phyloP scores from a whole-genome alignment of 2,113 vertebrate genomes.

The Anguilla japonica region DNA sequence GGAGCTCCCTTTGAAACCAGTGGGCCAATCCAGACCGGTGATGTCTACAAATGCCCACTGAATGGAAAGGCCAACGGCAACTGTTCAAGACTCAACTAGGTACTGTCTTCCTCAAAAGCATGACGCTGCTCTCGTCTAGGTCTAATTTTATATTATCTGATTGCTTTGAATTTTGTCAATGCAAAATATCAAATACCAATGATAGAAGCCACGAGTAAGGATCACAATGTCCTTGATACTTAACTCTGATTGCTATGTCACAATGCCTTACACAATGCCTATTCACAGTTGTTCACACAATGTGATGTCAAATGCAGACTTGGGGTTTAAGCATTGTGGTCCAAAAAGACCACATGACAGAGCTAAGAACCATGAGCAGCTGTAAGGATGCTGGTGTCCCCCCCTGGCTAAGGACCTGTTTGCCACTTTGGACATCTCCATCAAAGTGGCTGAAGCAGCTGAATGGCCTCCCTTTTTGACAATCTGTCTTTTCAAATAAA shows the following conservation, averaged over 20 bases:
- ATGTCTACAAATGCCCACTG: slow-evolving; percentile 90
- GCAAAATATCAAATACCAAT: background rate
- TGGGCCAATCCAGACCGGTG: slow-evolving; percentile 90
- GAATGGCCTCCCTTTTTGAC: background rate
- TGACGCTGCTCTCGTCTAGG: background rate
- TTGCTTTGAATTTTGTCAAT: background rate
- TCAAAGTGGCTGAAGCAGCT: background rate
- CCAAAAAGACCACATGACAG: too few relatives aligned
- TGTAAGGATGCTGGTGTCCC: background rate
- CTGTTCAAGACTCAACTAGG: slow-evolving; percentile 94
- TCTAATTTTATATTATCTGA: background rate
- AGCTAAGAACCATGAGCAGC: background rate
- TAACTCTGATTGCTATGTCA: background rate
- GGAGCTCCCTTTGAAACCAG: slow-evolving; percentile 92
- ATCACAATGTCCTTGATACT: background rate
- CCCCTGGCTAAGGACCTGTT: background rate
- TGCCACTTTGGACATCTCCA: background rate
- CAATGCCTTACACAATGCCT: too few relatives aligned
- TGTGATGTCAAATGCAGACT: too few relatives aligned
- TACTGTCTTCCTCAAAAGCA: slow-evolving; percentile 56
- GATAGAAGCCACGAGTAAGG: too few relatives aligned
- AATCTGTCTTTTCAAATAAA: background rate
- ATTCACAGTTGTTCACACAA: background rate
- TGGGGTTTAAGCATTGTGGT: too few relatives aligned
- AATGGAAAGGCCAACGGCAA: slow-evolving; percentile 71